Base-by-base conservation (phyloP, 2,797 vertebrate genomes). In the Morus bassanus region DNA sequence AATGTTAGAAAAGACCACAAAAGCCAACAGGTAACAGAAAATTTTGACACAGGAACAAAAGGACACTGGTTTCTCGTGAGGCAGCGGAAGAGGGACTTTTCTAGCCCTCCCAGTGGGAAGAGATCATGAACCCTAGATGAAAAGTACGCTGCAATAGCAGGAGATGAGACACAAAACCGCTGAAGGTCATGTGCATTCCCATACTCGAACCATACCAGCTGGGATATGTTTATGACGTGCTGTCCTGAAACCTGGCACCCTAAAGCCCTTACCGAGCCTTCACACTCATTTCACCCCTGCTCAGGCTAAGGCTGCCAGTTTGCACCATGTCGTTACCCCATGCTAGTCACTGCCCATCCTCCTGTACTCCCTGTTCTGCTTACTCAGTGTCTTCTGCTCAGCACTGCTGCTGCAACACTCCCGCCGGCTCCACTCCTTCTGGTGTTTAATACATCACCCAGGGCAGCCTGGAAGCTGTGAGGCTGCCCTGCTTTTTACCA, bases 361-460 rank as follows among this genome's bases (percentile, higher is more conserved):
- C 56, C 51, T 1, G 0, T 25, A 39, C 21, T 41, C 24, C 21
- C 14, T 35, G 8, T 51, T 18, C 37, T 51, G 15, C 46, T 70
- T 59, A 70, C 39, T 30, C 31, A 11, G 22, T 18, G 69, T 63
- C 48, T 69, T 56, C 27, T n/a, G 59, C 51, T 70, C 51, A 41
- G 13, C 46, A 11, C 14, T n/a, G 9, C 35, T 51, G 56, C 23
- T n/a, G n/a, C 18, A 37, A 46, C 30, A 53, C 15, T 90, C 14
- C 0, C 2, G 0, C n/a, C 24, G 24, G 16, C 17, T 76, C 46
- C 9, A 3, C 30, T 80, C 37, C 56, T 60, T 50, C 45, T 53
- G 33, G 10, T 37, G 17, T 93, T 76, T 48, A 90, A 74, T 10
- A 39, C 9, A 15, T 25, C 21, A 39, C 37, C 27, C 6, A 8